These are phyloP conservation scores for Neomorphus geoffroyi DNA, from an alignment of 2,797 vertebrate genomes.

Conservation along the genomic window DNA sequence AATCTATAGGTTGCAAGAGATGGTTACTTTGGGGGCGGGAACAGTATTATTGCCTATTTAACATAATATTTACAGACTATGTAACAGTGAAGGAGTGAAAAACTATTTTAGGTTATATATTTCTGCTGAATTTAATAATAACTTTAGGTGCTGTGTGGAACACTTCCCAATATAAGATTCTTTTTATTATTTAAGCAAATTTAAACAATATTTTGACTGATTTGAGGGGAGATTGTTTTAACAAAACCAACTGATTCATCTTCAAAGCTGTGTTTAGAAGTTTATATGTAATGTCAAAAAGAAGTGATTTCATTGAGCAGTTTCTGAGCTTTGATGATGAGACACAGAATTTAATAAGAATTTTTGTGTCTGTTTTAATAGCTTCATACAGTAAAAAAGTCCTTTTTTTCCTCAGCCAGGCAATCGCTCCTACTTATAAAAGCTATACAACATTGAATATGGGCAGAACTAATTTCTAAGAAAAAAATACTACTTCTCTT, in stretches of 20 bases:
- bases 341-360: neutral
- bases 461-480: neutral
- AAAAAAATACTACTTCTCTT: neutral
- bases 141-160: neutral
- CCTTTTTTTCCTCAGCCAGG: neutral
- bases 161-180: neutral
- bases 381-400: neutral
- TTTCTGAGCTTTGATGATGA: neutral
- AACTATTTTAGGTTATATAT: neutral
- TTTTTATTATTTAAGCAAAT: neutral
- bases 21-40: neutral
- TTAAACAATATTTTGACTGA: neutral
- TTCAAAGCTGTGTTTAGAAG: neutral
- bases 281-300: neutral
- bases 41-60: neutral
- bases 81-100: neutral
- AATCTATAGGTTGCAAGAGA: neutral
- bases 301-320: neutral
- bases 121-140: neutral
- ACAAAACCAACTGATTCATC: neutral
- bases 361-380: neutral
- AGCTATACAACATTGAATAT: neutral
- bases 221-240: neutral
- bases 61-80: neutral
- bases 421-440: neutral